These are phyloP conservation scores for Harpagifer antarcticus DNA, from an alignment of 2,797 vertebrate genomes.

Conservation along the genomic window DNA sequence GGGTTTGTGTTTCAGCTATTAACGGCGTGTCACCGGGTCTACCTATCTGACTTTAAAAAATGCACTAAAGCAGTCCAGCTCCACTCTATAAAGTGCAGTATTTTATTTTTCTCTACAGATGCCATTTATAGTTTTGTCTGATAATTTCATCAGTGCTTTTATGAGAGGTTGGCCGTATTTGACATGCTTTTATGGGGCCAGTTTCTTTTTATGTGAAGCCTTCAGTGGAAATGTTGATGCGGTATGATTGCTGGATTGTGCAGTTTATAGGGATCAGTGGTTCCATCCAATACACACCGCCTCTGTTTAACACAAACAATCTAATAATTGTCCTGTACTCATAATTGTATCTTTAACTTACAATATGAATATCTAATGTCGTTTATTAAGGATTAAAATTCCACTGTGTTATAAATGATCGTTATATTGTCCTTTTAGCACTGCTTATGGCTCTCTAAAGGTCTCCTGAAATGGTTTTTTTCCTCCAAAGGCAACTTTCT, in stretches of 20 bases:
- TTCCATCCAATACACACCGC: conserved; percentile 24
- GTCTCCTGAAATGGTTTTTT: conserved; percentile 25
- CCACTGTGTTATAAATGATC: conserved; percentile 7
- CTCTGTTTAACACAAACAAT: conserved; percentile 13
- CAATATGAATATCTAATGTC: conserved; percentile 1
- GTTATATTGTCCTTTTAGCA: neutral
- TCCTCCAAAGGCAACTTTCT: conserved; percentile 18
- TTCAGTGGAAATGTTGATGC: conserved; percentile 75
- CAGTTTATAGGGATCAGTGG: conserved; percentile 59
- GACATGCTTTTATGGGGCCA: conserved; percentile 69
- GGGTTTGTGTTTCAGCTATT: conserved; percentile 22
- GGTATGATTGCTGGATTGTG: conserved; percentile 57
- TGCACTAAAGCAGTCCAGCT: conserved; percentile 15
- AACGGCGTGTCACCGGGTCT: conserved; percentile 36
- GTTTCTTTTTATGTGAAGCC: conserved; percentile 74
- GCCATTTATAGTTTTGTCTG: conserved; percentile 73
- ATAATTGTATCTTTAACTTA: neutral
- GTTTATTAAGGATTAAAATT: conserved; percentile 14
- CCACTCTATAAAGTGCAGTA: conserved; percentile 39
- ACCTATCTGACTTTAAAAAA: conserved; percentile 39
- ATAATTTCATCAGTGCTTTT: conserved; percentile 71
- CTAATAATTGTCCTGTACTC: neutral
- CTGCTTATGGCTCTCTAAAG: neutral
- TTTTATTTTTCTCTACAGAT: conserved; percentile 61
- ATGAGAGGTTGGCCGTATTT: conserved; percentile 67